Conservation (phyloP, 2,113 vertebrate species). For the Rostratula benghalensis region DNA sequence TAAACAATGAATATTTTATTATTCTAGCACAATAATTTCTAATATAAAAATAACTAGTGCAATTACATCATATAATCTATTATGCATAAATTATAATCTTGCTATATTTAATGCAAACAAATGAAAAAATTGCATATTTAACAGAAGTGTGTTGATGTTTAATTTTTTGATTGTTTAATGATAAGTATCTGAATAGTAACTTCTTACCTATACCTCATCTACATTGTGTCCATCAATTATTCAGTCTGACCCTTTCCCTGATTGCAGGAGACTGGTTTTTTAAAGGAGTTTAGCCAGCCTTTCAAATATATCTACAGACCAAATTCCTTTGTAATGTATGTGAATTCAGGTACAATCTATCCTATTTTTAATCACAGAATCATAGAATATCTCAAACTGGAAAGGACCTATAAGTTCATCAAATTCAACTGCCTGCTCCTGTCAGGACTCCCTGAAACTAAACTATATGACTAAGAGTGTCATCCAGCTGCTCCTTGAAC, state of each 20-base stretch:
- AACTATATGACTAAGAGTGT: accelerated
- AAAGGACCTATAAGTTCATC: accelerated
- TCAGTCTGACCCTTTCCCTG: neutral
- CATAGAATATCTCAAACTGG: neutral
- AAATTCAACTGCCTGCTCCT: neutral
- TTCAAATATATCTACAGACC: neutral
- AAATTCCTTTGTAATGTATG: neutral
- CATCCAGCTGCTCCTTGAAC: neutral
- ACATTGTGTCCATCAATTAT: neutral
- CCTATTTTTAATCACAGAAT: neutral
- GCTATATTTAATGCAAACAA: neutral
- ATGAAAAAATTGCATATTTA: neutral
- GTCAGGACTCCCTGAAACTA: neutral
- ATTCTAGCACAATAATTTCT: neutral
- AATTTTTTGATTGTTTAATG: neutral
- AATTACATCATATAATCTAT: neutral
- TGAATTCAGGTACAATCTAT: neutral
- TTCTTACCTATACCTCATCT: neutral
- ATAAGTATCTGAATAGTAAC: neutral
- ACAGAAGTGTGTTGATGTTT: neutral
- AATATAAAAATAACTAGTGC: neutral
- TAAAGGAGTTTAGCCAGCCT: neutral
- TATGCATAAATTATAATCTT: neutral
- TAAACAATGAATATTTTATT: neutral
- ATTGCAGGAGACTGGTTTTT: neutral